Conservation (phyloP, 2,797 vertebrate genomes). For the Pithecia hirsuta region DNA sequence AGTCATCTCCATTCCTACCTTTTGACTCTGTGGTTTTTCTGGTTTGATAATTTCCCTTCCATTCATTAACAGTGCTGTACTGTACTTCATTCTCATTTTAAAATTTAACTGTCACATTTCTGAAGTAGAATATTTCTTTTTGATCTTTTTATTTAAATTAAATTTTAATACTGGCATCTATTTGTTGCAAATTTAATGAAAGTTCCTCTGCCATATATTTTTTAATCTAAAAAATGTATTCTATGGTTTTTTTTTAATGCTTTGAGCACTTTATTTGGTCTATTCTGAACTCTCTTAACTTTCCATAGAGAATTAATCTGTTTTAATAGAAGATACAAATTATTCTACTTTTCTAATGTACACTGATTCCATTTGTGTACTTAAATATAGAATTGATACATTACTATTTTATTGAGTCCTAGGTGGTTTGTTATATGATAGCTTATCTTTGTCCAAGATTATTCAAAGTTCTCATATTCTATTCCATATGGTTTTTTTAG, state of each 20-base stretch:
- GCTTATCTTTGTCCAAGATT: background rate
- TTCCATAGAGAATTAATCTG: background rate
- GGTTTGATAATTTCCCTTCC: background rate
- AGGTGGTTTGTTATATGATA: background rate
- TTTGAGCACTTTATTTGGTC: background rate
- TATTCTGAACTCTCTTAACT: background rate
- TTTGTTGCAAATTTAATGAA: background rate
- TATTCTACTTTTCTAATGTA: background rate
- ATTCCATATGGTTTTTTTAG: background rate
- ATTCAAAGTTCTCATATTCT: background rate
- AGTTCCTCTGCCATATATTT: background rate
- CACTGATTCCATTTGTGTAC: background rate
- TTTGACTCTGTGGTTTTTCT: background rate
- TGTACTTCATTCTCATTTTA: background rate
- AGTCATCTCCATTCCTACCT: fast-evolving
- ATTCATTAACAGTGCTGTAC: background rate
- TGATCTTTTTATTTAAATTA: background rate
- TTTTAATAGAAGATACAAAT: conserved; percentile 22
- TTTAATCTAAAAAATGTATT: background rate
- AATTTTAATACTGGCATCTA: background rate
- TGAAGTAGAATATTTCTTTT: background rate
- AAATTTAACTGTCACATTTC: background rate
- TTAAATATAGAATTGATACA: background rate
- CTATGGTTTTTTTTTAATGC: background rate
- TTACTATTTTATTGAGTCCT: background rate